Evolutionary conservation across 2,113 vertebrate genomes (phyloP), one percentile per base, ranked within the genome.

Genomic region (Pangasianodon hypophthalmus): DNA sequence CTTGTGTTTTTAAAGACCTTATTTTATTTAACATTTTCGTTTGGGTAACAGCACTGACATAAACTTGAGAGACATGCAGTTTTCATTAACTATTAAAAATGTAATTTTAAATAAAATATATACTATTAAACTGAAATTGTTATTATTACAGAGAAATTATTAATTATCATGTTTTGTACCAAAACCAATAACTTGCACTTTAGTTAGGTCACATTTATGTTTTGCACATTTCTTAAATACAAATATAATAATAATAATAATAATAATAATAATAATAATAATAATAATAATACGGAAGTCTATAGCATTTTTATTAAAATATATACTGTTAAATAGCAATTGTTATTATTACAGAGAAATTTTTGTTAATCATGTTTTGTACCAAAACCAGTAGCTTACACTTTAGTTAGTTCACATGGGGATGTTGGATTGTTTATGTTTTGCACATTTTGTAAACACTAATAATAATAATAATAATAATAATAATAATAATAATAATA

Each of bases 41-140:
- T 60, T 44, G 18, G 32, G 14, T 37, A 60, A 41, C 52, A 83
- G 32, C 81, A 84, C 32, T 58, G 54, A 58, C 80, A 52, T 56
- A 58, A 41, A 41, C 32, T 60, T 84, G 37, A 84, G 19, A 24
- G 16, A 21, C 50, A 82, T 54, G 54, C 81, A 11, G 81, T 84
- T 84, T 84, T 44, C n/a, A 84, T 84, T 84, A 84, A 58, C n/a
- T 84, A 84, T 19, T 37, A 10, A 41, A 81, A 82, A 58, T 6
- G 0, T 41, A 26, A 80, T 50, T 73, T 80, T 2, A 80, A 80
- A 80, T 52, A 29, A n/a, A 41, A 84, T 60, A 83, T 56, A 82
- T 24, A 37, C 52, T 60, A 32, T 60, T 82, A 37, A 54, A 56
- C 50, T 37, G 37, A 37, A 1, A 37, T 37, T 37, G 37, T 37